A percentile compares a stretch with the other conserved stretches of the same genome.
Conservation (phyloP, 2,797 vertebrate species). For the Danio albolineatus region DNA sequence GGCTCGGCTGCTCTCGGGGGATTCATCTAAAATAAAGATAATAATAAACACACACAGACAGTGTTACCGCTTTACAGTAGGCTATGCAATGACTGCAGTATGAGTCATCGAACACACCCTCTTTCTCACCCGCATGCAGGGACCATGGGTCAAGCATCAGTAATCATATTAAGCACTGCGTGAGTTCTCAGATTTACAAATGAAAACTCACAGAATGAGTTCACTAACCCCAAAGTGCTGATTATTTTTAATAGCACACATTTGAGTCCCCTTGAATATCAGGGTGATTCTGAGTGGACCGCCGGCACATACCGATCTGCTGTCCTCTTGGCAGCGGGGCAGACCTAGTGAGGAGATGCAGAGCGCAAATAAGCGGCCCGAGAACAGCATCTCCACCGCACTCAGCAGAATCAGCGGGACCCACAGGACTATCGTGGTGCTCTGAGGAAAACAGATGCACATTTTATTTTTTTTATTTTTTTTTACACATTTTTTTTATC, state of each 20-base stretch:
- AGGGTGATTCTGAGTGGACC: not conserved
- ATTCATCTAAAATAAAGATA: slow-evolving; percentile 47
- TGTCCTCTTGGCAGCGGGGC: slow-evolving; percentile 25
- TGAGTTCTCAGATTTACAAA: slow-evolving; percentile 18
- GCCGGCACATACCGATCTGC: slow-evolving; percentile 64
- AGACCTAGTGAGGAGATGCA: slow-evolving; percentile 45
- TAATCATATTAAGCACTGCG: slow-evolving; percentile 9
- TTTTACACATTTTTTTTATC: too few relatives aligned
- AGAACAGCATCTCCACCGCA: slow-evolving; percentile 79
- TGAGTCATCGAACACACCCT: slow-evolving; percentile 50
- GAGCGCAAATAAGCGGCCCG: slow-evolving; percentile 65
- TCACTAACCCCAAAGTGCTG: slow-evolving; percentile 3
- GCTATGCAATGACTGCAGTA: slow-evolving; percentile 55
- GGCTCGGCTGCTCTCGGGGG: slow-evolving; percentile 41
- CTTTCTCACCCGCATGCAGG: not conserved
- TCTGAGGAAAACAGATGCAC: slow-evolving; percentile 76
- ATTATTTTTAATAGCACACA: slow-evolving; percentile 20
- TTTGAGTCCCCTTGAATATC: not conserved
- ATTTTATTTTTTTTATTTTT: too few relatives aligned
- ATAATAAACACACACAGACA: not conserved
- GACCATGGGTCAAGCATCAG: slow-evolving; percentile 12
- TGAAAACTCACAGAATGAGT: slow-evolving; percentile 17
- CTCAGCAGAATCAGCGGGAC: slow-evolving; percentile 83
- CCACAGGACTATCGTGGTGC: slow-evolving; percentile 91
- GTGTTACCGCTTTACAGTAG: slow-evolving; percentile 30